These are phyloP conservation scores for Notodonta ziczac DNA, from an alignment of 2,888 invertebrate genomes.

Conservation along the genomic window DNA sequence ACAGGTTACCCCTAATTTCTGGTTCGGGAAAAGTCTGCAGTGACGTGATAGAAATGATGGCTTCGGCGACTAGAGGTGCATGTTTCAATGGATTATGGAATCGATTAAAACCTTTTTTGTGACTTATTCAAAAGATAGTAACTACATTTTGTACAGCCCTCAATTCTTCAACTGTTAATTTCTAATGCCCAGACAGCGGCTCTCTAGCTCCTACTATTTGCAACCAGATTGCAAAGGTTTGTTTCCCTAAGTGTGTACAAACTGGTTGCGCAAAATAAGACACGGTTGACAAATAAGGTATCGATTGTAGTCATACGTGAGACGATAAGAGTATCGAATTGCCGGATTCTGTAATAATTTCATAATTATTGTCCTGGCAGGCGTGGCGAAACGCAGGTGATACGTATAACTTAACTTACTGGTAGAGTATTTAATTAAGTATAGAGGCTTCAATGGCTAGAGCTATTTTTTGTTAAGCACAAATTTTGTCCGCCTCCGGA, in stretches of 20 bases:
- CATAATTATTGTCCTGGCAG: neutral
- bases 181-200: too few relatives aligned
- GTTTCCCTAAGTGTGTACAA: neutral
- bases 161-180: too few relatives aligned
- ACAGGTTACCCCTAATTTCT: conserved; percentile 17
- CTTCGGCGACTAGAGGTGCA: neutral
- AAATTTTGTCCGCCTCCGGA: too few relatives aligned
- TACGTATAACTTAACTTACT: neutral
- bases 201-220: neutral
- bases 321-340: neutral
- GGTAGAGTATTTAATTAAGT: too few relatives aligned
- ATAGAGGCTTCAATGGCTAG: too few relatives aligned
- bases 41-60: neutral
- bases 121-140: too few relatives aligned
- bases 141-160: too few relatives aligned
- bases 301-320: neutral
- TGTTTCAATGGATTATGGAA: too few relatives aligned
- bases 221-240: neutral
- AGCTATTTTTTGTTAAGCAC: too few relatives aligned
- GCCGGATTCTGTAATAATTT: neutral
- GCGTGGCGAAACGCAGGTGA: neutral
- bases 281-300: neutral
- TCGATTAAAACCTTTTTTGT: too few relatives aligned
- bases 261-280: neutral
- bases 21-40: neutral